Base-by-base conservation (phyloP, 2,113 vertebrate genomes). In the Quiscalus mexicanus region DNA sequence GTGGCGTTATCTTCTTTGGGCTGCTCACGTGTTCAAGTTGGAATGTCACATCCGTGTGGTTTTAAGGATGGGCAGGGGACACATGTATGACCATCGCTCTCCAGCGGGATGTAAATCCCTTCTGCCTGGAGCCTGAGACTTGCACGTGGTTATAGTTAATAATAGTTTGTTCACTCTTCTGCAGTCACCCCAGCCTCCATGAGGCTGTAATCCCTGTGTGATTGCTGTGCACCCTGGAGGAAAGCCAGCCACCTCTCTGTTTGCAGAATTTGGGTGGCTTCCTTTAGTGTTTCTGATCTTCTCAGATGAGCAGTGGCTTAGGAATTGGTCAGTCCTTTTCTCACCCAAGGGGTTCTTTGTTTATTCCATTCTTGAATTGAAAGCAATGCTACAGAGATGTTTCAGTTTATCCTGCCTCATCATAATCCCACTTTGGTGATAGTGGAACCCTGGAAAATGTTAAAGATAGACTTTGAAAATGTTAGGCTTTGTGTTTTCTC, bases 341-440 rank as follows among this genome's bases (percentile, higher is more conserved):
- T 58, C n/a, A 42, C 0, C 2, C 2, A 12, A 64, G 3, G 3
- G 5, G 5, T 6, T 69, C 15, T 9, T 5, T 25, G 1, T 33
- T 79, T 78, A 71, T 73, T 73, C 27, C 28, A 11, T 33, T 84
- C 9, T 35, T 49, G 11, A 75, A 50, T 3, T 64, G 15, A 25
- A 75, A 49, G 15, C 8, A 60, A 30, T 4, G 1, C 5, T 28
- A 35, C 47, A 18, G 42, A 45, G 6, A 3, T 49, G 2, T 10
- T 52, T 28, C 5, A 9, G 11, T n/a, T 65, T 33, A 16, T 41
- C 17, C 15, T 31, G 15, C 2, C 7, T 71, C 8, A 35, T 44
- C 13, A 24, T 11, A 64, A 52, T 30, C 15, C 3, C 21, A 25
- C 2, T 59, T 55, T 5, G 2, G 10, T 37, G 37, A 37, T 37